Conservation (phyloP, 1,140 invertebrate species). For the Acromyrmex charruanus region DNA sequence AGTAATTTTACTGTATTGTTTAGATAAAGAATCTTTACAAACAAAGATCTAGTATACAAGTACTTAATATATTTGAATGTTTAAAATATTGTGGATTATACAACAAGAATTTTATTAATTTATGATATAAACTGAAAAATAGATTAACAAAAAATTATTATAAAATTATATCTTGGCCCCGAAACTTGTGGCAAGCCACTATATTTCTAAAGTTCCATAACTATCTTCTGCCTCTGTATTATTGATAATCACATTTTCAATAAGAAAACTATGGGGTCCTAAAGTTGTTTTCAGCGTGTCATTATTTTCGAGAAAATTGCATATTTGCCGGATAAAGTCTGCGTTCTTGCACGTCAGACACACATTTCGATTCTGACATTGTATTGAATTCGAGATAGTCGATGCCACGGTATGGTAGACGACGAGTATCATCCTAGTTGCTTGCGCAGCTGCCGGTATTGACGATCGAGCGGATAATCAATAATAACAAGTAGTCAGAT, state of each 20-base stretch:
- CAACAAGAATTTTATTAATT: too few species aligned
- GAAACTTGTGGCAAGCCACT: too few species aligned
- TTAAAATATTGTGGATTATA: too few species aligned
- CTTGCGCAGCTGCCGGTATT: constrained; percentile 60
- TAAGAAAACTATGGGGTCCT: background rate
- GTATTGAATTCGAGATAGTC: constrained; percentile 22
- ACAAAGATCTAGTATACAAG: too few species aligned
- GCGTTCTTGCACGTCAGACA: constrained; percentile 43
- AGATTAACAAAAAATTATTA: too few species aligned
- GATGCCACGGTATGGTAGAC: constrained; percentile 17
- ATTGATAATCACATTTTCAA: constrained; percentile 13
- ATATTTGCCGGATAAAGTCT: constrained; percentile 16
- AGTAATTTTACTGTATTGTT: too few species aligned
- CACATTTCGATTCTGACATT: constrained; percentile 19
- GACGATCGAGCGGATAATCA: constrained; percentile 73
- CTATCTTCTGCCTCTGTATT: background rate
- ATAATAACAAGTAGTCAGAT: constrained; percentile 66
- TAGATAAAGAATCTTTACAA: too few species aligned
- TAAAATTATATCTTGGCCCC: too few species aligned
- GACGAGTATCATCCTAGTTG: constrained; percentile 57
- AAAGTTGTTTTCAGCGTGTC: background rate
- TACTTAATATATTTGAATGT: too few species aligned
- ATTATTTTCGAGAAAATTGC: constrained; percentile 17
- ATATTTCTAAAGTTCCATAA: background rate
- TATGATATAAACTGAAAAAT: too few species aligned